phyloP scores from a whole-genome alignment of 2,113 vertebrate species.

The Mobula hypostoma region DNA sequence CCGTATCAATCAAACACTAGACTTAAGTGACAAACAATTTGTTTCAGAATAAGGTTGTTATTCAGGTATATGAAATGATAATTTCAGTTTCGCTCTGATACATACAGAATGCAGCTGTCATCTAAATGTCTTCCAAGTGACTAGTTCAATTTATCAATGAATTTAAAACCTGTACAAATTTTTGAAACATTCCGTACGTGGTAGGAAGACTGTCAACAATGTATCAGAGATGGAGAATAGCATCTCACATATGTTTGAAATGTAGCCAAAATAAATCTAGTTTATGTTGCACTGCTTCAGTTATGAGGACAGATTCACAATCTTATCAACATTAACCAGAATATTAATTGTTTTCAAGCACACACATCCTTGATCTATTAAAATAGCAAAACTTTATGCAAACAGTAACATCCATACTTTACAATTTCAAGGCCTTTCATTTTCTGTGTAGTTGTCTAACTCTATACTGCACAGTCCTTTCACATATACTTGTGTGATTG shows the following conservation, averaged over 20 bases:
- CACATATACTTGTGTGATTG: neutral
- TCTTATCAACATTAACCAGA: neutral
- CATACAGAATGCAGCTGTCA: neutral
- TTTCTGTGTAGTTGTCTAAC: neutral
- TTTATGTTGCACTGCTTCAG: neutral
- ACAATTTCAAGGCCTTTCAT: neutral
- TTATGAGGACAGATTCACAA: neutral
- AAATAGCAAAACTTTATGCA: neutral
- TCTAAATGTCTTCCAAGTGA: neutral
- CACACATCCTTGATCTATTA: neutral
- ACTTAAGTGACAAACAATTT: neutral
- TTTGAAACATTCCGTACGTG: neutral
- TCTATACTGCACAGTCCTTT: neutral
- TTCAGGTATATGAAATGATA: neutral
- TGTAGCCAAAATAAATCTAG: neutral
- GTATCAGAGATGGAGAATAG: neutral
- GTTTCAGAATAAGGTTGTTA: neutral
- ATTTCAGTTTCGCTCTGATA: neutral
- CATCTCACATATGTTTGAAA: neutral
- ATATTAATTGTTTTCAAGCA: neutral
- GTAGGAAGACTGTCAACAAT: neutral
- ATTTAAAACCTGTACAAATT: constrained; percentile 7
- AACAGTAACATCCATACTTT: neutral
- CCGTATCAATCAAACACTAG: neutral
- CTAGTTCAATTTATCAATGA: neutral